Evolutionary conservation across 1,140 invertebrate genomes (phyloP), one percentile per base, ranked within the genome.

Genomic region (Tenebrio molitor): DNA sequence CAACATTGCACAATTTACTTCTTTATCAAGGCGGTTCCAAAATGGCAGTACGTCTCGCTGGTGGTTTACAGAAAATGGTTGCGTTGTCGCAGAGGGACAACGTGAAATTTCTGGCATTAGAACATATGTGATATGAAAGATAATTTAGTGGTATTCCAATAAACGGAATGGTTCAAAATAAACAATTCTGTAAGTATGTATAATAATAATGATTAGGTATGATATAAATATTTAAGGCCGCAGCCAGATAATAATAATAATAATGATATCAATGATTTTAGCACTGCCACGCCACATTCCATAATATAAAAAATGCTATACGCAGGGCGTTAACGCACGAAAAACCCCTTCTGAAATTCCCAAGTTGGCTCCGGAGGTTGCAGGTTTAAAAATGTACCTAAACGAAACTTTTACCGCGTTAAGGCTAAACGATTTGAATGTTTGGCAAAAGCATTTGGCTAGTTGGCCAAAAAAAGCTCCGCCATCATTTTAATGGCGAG

Each of bases 31-130:
- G 99, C 84, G 96, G 96, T 14, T 97, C 96, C 7, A 99, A 99
- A 84, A 98, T 97, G 92, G 97, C 96, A 1, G 97, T 99, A 0
- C 91, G 97, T 42, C 86, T 98, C 15, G 97, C 97, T 65, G 97
- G 97, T 6, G 97, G 98, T 10, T 85, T 99, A 2, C 97, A 99
- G 81, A 99, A 99, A 81, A 99, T 99, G 97, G 97, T 99, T 3
- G 95, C 95, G 1, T 85, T 99, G 1, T 87, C 99, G 1, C 95
- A 97, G 80, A 88, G 96, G 62, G 97, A 99, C 84, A 99, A 99
- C 84, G 97, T 99, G 10, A 99, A 97, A 62, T 81, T 81, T 46
- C 74, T 81, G 71, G 77, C 80, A 12, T n/a, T n/a, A n/a, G n/a
- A n/a, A n/a, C n/a, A n/a, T n/a, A n/a, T n/a, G n/a, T n/a, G n/a